A percentile compares a stretch with the other conserved stretches of the same genome.
Evolutionary conservation across 2,888 invertebrate species (phyloP).

Genomic region (Erpobdella octoculata): DNA sequence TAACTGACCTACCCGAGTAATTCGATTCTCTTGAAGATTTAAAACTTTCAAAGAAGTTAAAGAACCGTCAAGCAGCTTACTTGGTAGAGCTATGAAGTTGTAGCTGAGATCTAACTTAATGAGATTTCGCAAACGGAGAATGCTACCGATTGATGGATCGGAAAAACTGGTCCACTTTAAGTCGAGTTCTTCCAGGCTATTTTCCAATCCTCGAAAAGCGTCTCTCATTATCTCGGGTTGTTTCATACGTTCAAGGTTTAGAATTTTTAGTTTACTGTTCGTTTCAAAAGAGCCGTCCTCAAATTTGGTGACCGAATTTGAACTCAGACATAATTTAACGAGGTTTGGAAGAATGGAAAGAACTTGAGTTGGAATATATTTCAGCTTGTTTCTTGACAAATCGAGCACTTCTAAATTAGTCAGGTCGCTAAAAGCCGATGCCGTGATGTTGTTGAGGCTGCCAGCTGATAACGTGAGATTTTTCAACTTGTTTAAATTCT

Average conservation of each 20-base stretch:
- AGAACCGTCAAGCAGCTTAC: constrained; percentile 7
- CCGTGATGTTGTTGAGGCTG: neutral
- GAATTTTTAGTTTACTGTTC: constrained; percentile 6
- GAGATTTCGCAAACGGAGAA: constrained; percentile 4
- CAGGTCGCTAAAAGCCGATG: neutral
- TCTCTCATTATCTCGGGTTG: neutral
- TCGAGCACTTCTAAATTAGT: constrained; percentile 19
- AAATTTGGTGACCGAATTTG: constrained; percentile 7
- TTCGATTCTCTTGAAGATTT: constrained; percentile 8
- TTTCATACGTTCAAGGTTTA: constrained; percentile 2
- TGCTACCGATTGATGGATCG: neutral
- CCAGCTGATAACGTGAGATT: neutral
- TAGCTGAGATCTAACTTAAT: constrained; percentile 7
- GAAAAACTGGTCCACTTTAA: neutral
- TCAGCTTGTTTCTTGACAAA: constrained; percentile 15
- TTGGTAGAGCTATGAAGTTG: constrained; percentile 15
- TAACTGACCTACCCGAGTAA: neutral
- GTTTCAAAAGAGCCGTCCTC: constrained; percentile 3
- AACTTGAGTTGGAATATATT: constrained; percentile 2
- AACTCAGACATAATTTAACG: neutral
- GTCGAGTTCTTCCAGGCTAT: constrained; percentile 14
- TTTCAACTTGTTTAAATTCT: neutral
- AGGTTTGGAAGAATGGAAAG: neutral
- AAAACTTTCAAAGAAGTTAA: neutral
- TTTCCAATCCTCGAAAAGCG: constrained; percentile 12